Conservation (phyloP, 1,140 invertebrate genomes). For the Euwallacea fornicatus region DNA sequence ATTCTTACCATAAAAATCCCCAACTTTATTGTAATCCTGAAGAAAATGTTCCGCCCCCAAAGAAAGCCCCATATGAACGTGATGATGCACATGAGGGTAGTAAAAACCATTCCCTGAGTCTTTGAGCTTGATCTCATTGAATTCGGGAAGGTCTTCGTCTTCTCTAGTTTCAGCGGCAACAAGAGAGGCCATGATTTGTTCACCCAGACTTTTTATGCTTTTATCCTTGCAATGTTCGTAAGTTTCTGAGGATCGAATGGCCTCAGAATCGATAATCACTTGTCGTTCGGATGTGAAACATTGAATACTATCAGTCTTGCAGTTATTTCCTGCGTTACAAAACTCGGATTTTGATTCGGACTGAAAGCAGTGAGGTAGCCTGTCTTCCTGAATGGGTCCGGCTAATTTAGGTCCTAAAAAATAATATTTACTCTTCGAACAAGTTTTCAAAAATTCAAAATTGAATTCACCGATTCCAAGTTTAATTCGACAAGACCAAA, state of each 20-base stretch:
- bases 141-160: constrained; percentile 40
- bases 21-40: constrained; percentile 37
- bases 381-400: background rate
- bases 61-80: constrained; percentile 49
- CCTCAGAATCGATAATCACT: constrained; percentile 6
- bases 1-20: constrained; percentile 49
- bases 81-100: constrained; percentile 33
- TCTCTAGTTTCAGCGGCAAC: constrained; percentile 43
- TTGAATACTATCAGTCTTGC: constrained; percentile 1
- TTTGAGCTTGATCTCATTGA: constrained; percentile 46
- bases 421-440: background rate
- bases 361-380: constrained; percentile 9
- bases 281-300: constrained; percentile 14
- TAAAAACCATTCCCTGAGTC: constrained; percentile 13
- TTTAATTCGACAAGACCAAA: constrained; percentile 62
- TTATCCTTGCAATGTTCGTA: constrained; percentile 23
- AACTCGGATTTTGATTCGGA: background rate
- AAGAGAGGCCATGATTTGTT: constrained; percentile 44
- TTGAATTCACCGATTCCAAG: constrained; percentile 39
- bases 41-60: constrained; percentile 47
- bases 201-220: constrained; percentile 14
- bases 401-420: constrained; percentile 9
- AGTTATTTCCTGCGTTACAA: constrained; percentile 13
- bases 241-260: constrained; percentile 15
- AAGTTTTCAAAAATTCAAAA: too few relatives aligned